Percentiles rank a stretch among this genome's conserved stretches.
phyloP scores from a whole-genome alignment of 2,888 invertebrate species.

The Dasysyrphus tricinctus region DNA sequence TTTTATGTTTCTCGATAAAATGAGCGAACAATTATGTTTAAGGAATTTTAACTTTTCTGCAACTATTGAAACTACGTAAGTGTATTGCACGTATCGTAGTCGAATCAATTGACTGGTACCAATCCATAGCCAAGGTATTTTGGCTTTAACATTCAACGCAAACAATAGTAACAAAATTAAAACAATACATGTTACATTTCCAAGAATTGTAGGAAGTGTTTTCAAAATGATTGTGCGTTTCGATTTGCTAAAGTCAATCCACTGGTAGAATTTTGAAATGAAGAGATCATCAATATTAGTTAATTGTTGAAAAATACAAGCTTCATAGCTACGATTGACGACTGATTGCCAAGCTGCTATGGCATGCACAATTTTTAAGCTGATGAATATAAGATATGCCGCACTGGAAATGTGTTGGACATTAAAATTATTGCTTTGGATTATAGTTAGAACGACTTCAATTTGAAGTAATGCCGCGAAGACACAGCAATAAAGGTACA shows the following conservation, averaged over 20 bases:
- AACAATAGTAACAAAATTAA: not conserved
- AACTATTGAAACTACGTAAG: slow-evolving; percentile 42
- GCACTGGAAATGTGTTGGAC: not conserved
- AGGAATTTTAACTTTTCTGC: slow-evolving; percentile 35
- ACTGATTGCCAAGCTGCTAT: slow-evolving; percentile 30
- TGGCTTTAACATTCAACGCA: accelerated
- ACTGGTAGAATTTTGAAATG: slow-evolving; percentile 32
- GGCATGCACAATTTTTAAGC: slow-evolving; percentile 7
- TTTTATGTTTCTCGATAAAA: not conserved
- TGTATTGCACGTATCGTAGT: slow-evolving; percentile 38
- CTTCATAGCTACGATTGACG: slow-evolving; percentile 20
- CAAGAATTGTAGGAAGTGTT: not conserved
- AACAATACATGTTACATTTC: not conserved
- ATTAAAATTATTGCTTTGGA: not conserved
- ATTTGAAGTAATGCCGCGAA: not conserved
- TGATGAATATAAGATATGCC: not conserved
- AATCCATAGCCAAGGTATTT: not conserved
- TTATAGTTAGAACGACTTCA: not conserved
- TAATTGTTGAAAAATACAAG: slow-evolving; percentile 32
- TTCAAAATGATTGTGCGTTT: slow-evolving; percentile 3
- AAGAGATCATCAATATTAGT: slow-evolving; percentile 50
- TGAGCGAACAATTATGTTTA: not conserved
- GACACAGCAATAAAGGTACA: not conserved
- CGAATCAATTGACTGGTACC: slow-evolving; percentile 1
- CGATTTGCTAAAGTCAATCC: slow-evolving; percentile 50